phyloP scores from a whole-genome alignment of 2,888 invertebrate species.

The Bembecia ichneumoniformis region DNA sequence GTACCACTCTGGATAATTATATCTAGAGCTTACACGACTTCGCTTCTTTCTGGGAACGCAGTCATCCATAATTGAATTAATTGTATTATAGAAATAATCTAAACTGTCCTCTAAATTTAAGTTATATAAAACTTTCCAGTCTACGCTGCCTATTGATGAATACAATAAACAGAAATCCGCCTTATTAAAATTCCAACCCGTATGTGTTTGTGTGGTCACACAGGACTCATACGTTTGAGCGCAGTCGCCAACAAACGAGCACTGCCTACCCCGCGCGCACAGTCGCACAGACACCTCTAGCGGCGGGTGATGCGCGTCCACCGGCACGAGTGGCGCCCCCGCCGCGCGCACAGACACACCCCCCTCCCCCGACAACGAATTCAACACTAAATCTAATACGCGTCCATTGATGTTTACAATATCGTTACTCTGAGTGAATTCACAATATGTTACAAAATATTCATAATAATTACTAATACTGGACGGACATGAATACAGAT shows the following conservation, averaged over 20 bases:
- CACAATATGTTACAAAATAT: not conserved
- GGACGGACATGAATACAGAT: not conserved
- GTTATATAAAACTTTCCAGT: not conserved
- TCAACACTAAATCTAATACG: not conserved
- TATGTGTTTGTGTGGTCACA: not conserved
- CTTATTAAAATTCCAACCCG: conserved; percentile 1
- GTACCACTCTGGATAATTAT: too few species aligned
- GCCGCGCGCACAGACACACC: too few species aligned
- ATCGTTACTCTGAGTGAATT: not conserved
- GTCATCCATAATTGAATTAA: too few species aligned
- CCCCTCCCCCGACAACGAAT: not conserved
- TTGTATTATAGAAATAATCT: too few species aligned
- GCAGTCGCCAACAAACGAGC: not conserved
- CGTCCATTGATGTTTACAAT: too few species aligned
- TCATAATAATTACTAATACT: not conserved
- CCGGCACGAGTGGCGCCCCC: too few species aligned
- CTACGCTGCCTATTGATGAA: not conserved
- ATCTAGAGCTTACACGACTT: too few species aligned
- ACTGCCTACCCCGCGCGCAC: too few species aligned
- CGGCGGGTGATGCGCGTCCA: too few species aligned
- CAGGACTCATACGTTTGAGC: not conserved
- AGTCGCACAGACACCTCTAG: too few species aligned
- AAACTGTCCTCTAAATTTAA: too few species aligned
- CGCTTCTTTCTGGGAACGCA: too few species aligned
- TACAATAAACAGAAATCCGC: not conserved